phyloP scores from a whole-genome alignment of 2,888 invertebrate genomes.

The Zaprionus bogoriensis region DNA sequence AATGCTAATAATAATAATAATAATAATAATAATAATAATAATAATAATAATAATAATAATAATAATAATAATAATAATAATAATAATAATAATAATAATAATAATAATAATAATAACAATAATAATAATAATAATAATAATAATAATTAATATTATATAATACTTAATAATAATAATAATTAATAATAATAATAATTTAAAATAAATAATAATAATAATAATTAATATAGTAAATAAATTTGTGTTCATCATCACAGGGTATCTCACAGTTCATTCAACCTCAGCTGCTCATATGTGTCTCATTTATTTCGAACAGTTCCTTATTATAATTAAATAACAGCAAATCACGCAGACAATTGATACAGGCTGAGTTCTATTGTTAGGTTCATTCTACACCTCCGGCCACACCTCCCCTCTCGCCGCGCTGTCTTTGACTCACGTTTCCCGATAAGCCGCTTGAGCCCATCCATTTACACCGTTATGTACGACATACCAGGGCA shows the following conservation, averaged over 20 bases:
- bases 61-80: no score
- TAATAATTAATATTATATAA: no score
- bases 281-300: constrained; percentile 11
- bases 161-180: no score
- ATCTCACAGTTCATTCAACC: neutral
- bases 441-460: constrained; percentile 19
- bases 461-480: constrained; percentile 26
- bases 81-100: no score
- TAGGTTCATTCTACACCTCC: neutral
- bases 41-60: no score
- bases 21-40: no score
- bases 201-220: no score
- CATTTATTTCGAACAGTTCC: constrained; percentile 34
- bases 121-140: no score
- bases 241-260: neutral
- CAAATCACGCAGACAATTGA: constrained; percentile 21
- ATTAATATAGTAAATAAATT: no score
- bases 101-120: no score
- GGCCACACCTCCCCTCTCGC: neutral
- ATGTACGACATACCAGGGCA: neutral
- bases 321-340: constrained; percentile 57
- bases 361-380: neutral
- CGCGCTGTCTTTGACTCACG: constrained; percentile 16
- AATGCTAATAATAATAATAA: no score
- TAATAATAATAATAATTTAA: no score